Evolutionary conservation across 2,113 vertebrate species (phyloP), one percentile per base, ranked within the genome.

Genomic region (Willisornis vidua): DNA sequence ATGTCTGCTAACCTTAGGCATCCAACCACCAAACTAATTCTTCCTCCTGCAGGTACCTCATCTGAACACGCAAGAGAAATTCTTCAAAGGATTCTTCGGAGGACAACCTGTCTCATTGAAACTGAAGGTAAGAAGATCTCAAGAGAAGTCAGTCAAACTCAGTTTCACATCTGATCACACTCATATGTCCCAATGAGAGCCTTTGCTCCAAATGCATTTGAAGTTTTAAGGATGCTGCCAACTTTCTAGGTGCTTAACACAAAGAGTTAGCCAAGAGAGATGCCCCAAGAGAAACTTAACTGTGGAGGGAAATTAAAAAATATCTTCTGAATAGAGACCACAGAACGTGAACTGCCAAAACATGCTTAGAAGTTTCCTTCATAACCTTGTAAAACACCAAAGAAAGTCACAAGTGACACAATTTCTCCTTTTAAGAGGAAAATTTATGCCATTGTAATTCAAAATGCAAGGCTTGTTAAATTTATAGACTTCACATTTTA

Each of bases 401-500:
- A 82, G 79, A 90, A 92, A 94, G 82, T 94, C 91, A 85, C 66
- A 68, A 95, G 67, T 83, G 59, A 88, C 68, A 90, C 46, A 62
- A 71, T 85, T 94, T 59, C 83, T 87, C 43, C 57, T 91, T 66
- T 87, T 85, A 94, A 91, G 75, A 82, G 68, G n/a, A 28, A 94
- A 95, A 95, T 75, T 77, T 70, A 96, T 93, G 91, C 86, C 75
- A 72, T 10, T 87, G 86, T 81, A 91, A 94, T 92, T 96, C 80
- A 87, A 93, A 95, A 95, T 18, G 48, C 68, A 93, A 95, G 62
- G 58, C 46, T 29, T 2, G 3, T 95, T 94, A 94, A 82, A 76
- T 95, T 84, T 89, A 91, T 10, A 77, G 70, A 91, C 80, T 77
- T 91, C 65, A 66, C n/a, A 7, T 86, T 95, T 92, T 70, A 91